These are phyloP conservation scores for Myiagra hebetior DNA, from an alignment of 2,113 vertebrate genomes.

Conservation along the genomic window DNA sequence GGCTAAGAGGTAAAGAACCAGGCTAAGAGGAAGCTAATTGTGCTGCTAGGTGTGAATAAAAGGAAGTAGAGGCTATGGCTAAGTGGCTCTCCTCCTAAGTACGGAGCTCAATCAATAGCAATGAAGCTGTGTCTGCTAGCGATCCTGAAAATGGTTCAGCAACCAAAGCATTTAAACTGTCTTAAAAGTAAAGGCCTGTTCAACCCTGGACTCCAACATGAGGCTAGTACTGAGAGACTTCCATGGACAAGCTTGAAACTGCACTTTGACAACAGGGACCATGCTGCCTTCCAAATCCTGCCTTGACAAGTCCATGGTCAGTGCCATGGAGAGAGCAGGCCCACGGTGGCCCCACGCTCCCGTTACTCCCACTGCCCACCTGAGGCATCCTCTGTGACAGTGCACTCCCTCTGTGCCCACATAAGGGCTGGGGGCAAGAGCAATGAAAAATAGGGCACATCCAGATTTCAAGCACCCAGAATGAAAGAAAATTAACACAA, in stretches of 20 bases:
- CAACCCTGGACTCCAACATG: not conserved
- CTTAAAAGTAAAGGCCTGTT: not conserved
- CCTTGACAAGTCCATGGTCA: not conserved
- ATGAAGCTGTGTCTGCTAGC: not conserved
- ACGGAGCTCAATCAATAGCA: not conserved
- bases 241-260: not conserved
- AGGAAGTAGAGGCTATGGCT: not conserved
- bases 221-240: not conserved
- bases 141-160: not conserved
- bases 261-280: not conserved
- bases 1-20: not conserved
- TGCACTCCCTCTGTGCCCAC: not conserved
- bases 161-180: not conserved
- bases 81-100: not conserved
- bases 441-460: not conserved
- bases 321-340: not conserved
- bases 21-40: not conserved
- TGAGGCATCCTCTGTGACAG: not conserved
- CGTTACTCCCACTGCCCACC: too few species aligned
- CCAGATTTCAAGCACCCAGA: not conserved
- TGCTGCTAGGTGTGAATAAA: conserved; percentile 12
- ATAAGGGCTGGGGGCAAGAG: not conserved
- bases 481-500: not conserved
- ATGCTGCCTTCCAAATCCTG: not conserved
- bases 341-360: rapidly evolving